Base-by-base conservation (phyloP, 2,888 invertebrate species). In the Tricholauxania praeusta region DNA sequence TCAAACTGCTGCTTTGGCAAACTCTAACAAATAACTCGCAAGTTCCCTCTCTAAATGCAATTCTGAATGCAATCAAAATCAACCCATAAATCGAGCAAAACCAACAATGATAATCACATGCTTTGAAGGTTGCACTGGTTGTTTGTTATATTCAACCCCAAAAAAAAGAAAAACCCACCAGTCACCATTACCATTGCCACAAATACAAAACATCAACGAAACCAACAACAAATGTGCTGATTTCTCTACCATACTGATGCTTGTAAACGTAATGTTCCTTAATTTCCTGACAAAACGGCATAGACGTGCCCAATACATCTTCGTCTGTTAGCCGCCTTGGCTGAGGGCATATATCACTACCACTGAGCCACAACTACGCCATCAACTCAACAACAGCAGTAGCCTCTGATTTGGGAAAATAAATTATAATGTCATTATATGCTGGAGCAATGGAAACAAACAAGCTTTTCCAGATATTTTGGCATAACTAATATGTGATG, bases 341-440 rank as follows among this genome's bases (percentile, higher is more conserved):
- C 32, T 39, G 8, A 39, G 10, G 39, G 39, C 62, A 39, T 47
- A 39, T 63, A 47, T 47, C 63, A 39, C 62, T 39, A 2, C 32
- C 1, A 17, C 49, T 14, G 49, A 14, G 12, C 51, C 8, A n/a
- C 14, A 52, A 17, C 59, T 48, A 22, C 32, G 10, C 39, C 39
- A 39, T 39, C 39, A 39, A 39, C 10, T 39, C 39, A 39, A 39
- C 10, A 39, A 39, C 10, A 39, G 39, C 1, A 28, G 22, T 14
- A 48, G 47, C 17, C 66, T 78, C 83, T 81, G 82, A 80, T 81
- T 83, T 82, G 47, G 60, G 80, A 81, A 84, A 80, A 84, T 83
- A 83, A 84, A 84, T 84, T 84, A 84, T 84, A 84, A 82, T 84
- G 84, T 83, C 85, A 85, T 84, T 84, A 83, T 81, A 79, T 79